Base-by-base conservation (phyloP, 2,888 invertebrate genomes). In the Drosophila prostipennis region DNA sequence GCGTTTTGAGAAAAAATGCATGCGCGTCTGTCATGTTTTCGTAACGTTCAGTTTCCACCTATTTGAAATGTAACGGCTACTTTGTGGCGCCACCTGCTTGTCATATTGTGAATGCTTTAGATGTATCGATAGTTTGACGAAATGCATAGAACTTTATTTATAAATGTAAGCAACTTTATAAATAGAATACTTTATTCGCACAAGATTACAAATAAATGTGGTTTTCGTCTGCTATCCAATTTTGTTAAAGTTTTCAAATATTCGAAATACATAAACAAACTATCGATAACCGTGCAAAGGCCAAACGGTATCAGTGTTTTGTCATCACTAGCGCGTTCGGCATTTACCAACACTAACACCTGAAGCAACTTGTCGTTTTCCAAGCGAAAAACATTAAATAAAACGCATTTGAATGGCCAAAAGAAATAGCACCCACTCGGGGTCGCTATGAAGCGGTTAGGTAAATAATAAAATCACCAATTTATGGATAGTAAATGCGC, bases 361-460 rank as follows among this genome's bases (percentile, higher is more conserved):
- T 77, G 61, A 78, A 67, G 57, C 72, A 78, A 78, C 39, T 69
- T 68, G 63, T 67, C 69, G 43, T 63, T 63, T 78, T 80, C 59
- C 73, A 80, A 71, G 64, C 57, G 76, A 69, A 80, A 84, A 80
- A 81, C 85, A 84, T 80, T 70, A 84, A 81, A 81, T 69, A 80
- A 84, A 80, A 84, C 52, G n/a, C 14, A 45, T 58, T 43, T 55
- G 16, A 10, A 58, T 52, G 58, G 61, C 43, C 48, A 42, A 70
- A 72, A 39, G 19, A 72, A 81, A 60, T 16, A 48, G 3, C 40
- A 40, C 40, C n/a, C 23, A 14, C 46, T 48, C 10, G 2, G 29
- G 13, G 19, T 52, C 46, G 4, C 39, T 52, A 74, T 72, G 45
- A 49, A 23, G 29, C 40, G 43, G 23, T 37, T 32, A 26, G 32